Base-by-base conservation (phyloP, 2,888 invertebrate species). In the Clusia tigrina region DNA sequence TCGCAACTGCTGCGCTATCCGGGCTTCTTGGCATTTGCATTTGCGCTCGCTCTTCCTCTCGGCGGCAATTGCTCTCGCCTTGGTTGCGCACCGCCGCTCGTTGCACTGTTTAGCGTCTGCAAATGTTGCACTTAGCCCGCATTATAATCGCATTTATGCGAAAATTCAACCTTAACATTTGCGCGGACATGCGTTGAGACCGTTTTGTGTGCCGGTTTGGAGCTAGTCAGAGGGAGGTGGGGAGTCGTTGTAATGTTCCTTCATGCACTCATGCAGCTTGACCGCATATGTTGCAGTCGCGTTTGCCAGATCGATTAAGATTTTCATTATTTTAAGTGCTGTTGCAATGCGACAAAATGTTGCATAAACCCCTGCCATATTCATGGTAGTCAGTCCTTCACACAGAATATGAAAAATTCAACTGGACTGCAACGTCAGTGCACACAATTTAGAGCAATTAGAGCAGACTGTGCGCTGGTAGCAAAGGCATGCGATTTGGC, bases 91-190 rank as follows among this genome's bases (percentile, higher is more conserved):
- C 32, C 32, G 12, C 6, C 32, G 12, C 5, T 12, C 12, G 32
- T 9, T 5, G 12, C 5, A 32, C 12, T 9, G 5, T 53, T 61
- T 22, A 17, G 15, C 51, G 58, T 51, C 53, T 71, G 76, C 74
- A 74, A 76, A 74, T 74, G 74, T 76, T 73, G 74, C 73, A 75
- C 74, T 74, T 73, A 69, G 73, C 72, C 67, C 72, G 67, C 67
- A 72, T 67, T 69, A 32, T 5, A 32, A 32, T 32, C 12, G 32
- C 32, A 32, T 65, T 62, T 67, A 63, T 60, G 63, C 62, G 51
- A 65, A 65, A 64, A 71, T 65, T 78, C 77, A 77, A 78, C 77
- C 77, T 77, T 77, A 77, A 77, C 78, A 77, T 77, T 77, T 77
- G 70, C 70, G 63, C 62, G 56, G 52, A 25, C 38, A 57, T 56